Conservation (phyloP, 2,797 vertebrate species). For the Tarsius wallacei region DNA sequence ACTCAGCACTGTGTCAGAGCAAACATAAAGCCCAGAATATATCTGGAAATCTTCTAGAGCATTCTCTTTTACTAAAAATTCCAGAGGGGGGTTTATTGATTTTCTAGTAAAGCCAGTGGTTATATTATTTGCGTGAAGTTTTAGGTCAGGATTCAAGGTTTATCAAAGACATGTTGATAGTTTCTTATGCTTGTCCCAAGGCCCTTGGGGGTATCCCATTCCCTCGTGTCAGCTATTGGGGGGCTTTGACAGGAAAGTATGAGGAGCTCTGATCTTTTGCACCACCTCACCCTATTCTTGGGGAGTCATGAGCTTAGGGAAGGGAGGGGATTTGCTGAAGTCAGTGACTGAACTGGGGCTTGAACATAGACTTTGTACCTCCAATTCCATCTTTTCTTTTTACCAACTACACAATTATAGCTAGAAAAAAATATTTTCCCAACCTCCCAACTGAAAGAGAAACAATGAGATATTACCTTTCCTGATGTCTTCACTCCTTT, state of each 20-base stretch:
- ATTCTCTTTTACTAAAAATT: background rate
- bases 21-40: background rate
- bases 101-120: background rate
- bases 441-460: background rate
- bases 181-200: background rate
- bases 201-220: background rate
- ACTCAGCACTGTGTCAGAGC: background rate
- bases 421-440: background rate
- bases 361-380: background rate
- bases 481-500: conserved; percentile 99
- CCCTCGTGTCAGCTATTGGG: background rate
- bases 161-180: background rate
- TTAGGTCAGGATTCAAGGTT: background rate
- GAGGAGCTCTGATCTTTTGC: background rate
- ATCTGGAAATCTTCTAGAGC: background rate
- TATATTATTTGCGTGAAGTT: background rate
- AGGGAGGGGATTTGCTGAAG: background rate
- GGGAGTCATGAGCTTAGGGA: background rate
- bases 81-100: background rate
- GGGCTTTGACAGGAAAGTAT: background rate
- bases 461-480: conserved; percentile 93
- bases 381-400: background rate
- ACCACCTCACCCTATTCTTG: background rate
- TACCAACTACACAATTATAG: background rate
- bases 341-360: background rate